Evolutionary conservation across 1,140 invertebrate genomes (phyloP).

Genomic region (Chironomus tepperi): DNA sequence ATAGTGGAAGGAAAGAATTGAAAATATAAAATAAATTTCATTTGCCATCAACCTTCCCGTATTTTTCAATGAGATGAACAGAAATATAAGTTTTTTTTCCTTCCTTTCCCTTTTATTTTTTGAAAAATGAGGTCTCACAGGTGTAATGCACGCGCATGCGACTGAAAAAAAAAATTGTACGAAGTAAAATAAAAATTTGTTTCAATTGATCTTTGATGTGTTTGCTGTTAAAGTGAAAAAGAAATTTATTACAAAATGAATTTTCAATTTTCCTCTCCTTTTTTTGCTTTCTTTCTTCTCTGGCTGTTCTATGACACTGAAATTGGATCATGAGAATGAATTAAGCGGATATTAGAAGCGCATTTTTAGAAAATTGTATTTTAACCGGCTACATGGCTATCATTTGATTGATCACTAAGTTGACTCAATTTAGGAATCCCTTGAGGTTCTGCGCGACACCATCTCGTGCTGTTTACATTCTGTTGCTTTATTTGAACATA

Average conservation of each 20-base stretch:
- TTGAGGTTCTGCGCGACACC: too few species aligned
- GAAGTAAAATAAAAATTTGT: neutral
- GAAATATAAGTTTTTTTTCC: neutral
- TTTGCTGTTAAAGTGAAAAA: neutral
- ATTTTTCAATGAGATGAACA: neutral
- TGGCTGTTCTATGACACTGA: neutral
- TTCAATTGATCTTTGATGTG: neutral
- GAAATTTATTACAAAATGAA: neutral
- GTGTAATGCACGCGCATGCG: slow-evolving; percentile 10
- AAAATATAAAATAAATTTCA: too few species aligned
- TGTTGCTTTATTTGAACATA: too few species aligned
- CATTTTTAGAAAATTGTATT: too few species aligned
- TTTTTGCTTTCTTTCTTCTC: neutral
- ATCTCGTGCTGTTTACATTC: too few species aligned
- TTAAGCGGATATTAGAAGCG: too few species aligned
- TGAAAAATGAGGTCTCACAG: slow-evolving; percentile 11
- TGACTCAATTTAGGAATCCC: too few species aligned
- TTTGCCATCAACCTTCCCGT: too few species aligned
- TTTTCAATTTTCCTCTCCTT: neutral
- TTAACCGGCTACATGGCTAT: too few species aligned
- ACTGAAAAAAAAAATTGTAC: neutral
- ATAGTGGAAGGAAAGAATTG: too few species aligned
- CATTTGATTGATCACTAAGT: too few species aligned
- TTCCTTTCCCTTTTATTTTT: neutral
- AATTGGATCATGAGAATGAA: neutral